These are phyloP conservation scores for Phenganax stokvisi DNA, from an alignment of 92 coral and sea anemone species.

Conservation along the genomic window DNA sequence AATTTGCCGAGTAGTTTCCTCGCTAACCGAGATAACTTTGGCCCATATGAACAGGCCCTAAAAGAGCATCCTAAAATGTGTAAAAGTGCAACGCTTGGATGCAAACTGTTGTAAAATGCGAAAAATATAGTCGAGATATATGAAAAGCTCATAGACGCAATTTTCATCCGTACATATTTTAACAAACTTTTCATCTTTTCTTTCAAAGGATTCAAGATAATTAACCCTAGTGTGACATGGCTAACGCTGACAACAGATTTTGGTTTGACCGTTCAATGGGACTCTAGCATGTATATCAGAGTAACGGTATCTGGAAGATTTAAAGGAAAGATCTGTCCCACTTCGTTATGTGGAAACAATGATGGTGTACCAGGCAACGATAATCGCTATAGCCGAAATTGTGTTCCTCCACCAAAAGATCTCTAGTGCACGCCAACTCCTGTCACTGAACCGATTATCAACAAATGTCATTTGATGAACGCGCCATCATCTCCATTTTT, in stretches of 20 bases:
- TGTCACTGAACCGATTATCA: constrained; percentile 20
- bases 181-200: background rate
- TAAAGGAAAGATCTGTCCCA: constrained; percentile 13
- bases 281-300: background rate
- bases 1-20: too few relatives aligned
- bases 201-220: constrained; percentile 5
- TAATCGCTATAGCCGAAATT: constrained; percentile 33
- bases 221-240: background rate
- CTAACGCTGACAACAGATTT: constrained; percentile 13
- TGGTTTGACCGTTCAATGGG: constrained; percentile 10
- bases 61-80: too few relatives aligned
- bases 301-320: constrained; percentile 25
- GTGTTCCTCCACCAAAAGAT: constrained; percentile 62
- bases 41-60: too few relatives aligned
- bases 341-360: constrained; percentile 18
- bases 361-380: constrained; percentile 1
- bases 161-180: too few relatives aligned
- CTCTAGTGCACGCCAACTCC: constrained; percentile 45
- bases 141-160: too few relatives aligned
- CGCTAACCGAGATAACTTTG: too few relatives aligned
- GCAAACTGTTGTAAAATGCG: too few relatives aligned
- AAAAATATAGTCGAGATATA: too few relatives aligned
- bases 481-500: constrained; percentile 63
- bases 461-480: constrained; percentile 67
- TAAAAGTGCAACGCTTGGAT: too few relatives aligned